Evolutionary conservation across 1,140 invertebrate genomes (phyloP), one percentile per base, ranked within the genome.

Genomic region (Galleria mellonella): DNA sequence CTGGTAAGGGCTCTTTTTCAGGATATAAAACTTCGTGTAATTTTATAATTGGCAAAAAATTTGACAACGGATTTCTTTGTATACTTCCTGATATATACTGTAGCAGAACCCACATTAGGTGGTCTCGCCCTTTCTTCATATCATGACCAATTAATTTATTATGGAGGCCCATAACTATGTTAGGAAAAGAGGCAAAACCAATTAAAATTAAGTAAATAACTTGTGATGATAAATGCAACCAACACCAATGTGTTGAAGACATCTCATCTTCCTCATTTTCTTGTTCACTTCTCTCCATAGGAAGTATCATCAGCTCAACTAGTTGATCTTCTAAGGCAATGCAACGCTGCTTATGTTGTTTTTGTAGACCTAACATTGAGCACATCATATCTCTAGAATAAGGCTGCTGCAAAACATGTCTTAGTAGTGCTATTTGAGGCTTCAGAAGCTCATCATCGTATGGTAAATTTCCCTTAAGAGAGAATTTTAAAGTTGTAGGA

Each of bases 41-140:
- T 77, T 96, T 94, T 44, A 98, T 90, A 28, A 98, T 94, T 0
- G 96, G 96, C 33, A 98, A 82, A 71, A 98, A 98, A 71, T 96
- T 96, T 4, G 91, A 92, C 13, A 97, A 74, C 0, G 96, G 94
- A 87, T 98, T 98, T 55, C 97, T 92, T 83, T 98, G 96, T 67
- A 98, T 98, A 69, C 95, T 97, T 35, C 97, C 96, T 1, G 97
- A 98, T 50, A 98, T 97, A 69, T 97, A 98, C 81, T 98, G 97
- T 5, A 99, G 78, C n/a, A 99, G 83, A 3, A 97, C 94, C 97
- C 97, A 99, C 97, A 98, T 98, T 0, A 99, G 81, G 64, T 98
- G 96, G 86, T 99, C 97, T 37, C 97, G 86, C 0, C 96, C 96
- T 83, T 96, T 96, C 37, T 93, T 90, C 62, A 96, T 89, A 68